Evolutionary conservation across 2,888 invertebrate genomes (phyloP).

Genomic region (Furcula furcula): DNA sequence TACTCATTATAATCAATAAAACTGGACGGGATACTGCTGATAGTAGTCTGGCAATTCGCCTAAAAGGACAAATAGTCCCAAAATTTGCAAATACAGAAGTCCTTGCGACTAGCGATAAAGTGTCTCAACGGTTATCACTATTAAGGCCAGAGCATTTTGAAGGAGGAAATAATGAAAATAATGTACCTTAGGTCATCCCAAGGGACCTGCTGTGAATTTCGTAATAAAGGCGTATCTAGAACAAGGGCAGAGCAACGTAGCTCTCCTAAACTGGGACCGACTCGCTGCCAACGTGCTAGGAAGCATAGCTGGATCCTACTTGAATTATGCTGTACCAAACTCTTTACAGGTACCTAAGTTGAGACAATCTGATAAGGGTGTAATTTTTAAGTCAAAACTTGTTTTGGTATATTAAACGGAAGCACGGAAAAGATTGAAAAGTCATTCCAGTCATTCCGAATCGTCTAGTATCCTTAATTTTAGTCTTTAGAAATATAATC

Average conservation of each 20-base stretch:
- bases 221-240: conserved; percentile 52
- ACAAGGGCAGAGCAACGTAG: conserved; percentile 53
- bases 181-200: conserved; percentile 50
- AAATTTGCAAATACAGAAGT: neutral
- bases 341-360: conserved; percentile 63
- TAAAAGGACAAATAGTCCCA: neutral
- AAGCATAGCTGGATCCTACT: conserved; percentile 48
- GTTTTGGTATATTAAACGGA: too few relatives aligned
- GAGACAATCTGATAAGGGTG: too few relatives aligned
- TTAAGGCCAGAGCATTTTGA: neutral
- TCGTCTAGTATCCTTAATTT: too few relatives aligned
- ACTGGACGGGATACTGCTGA: neutral
- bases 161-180: conserved; percentile 18
- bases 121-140: neutral
- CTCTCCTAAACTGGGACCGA: conserved; percentile 64
- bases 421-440: too few relatives aligned
- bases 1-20: too few relatives aligned
- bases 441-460: too few relatives aligned
- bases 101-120: neutral
- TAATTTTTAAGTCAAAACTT: too few relatives aligned
- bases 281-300: conserved; percentile 49
- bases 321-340: conserved; percentile 68
- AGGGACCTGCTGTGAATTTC: conserved; percentile 55
- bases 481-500: too few relatives aligned
- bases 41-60: neutral